Evolutionary conservation across 2,113 vertebrate genomes (phyloP).

Genomic region (Odocoileus virginianus): DNA sequence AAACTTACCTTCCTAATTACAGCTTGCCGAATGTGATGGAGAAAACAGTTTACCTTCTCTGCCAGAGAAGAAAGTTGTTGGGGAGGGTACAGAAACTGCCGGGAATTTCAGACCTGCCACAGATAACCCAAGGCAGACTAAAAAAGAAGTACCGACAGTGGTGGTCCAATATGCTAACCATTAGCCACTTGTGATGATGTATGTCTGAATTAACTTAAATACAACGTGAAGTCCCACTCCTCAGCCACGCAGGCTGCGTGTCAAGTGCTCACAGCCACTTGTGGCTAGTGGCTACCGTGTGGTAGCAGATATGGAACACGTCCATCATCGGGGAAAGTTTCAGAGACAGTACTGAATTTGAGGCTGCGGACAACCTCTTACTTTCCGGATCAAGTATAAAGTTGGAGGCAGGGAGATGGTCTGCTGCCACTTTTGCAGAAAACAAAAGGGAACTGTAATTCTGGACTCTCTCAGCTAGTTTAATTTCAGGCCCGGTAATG

Average conservation of each 20-base stretch:
- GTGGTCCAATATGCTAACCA: fast-evolving
- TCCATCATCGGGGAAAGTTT: fast-evolving
- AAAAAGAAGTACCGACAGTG: fast-evolving
- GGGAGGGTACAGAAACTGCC: not conserved
- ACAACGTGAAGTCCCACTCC: not conserved
- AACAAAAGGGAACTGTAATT: slow-evolving; percentile 21
- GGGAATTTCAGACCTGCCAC: not conserved
- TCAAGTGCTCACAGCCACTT: fast-evolving
- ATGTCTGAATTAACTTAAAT: not conserved
- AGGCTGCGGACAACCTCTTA: not conserved
- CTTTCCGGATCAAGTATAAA: not conserved
- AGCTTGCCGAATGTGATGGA: not conserved
- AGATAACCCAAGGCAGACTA: not conserved
- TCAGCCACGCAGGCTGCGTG: fast-evolving
- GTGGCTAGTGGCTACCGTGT: fast-evolving
- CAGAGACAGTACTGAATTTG: not conserved
- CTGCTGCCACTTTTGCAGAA: not conserved
- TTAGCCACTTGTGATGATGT: not conserved
- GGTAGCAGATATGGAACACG: fast-evolving
- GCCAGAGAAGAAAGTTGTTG: not conserved
- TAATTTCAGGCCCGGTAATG: slow-evolving; percentile 55
- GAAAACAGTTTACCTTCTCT: not conserved
- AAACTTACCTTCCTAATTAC: slow-evolving; percentile 69
- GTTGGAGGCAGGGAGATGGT: fast-evolving
- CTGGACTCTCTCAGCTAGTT: slow-evolving; percentile 14